These are phyloP conservation scores for Alcis repandata DNA, from an alignment of 2,888 invertebrate genomes.

Conservation along the genomic window DNA sequence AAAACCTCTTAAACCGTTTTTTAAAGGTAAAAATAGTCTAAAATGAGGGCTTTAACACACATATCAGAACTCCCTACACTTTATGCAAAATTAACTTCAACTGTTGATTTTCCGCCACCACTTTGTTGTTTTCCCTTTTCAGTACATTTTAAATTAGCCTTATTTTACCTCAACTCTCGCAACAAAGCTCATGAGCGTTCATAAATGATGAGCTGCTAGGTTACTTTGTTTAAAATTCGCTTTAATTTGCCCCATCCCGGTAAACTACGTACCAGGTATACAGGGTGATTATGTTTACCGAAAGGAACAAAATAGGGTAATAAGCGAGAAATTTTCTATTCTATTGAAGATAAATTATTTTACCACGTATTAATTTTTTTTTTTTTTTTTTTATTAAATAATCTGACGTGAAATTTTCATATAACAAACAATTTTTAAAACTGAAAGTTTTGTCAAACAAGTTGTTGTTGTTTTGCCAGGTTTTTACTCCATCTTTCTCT, in stretches of 20 bases:
- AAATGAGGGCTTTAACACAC: background rate
- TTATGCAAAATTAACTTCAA: slow-evolving; percentile 20
- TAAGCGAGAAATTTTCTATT: no score
- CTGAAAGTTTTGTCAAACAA: no score
- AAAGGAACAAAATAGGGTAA: no score
- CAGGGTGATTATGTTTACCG: background rate
- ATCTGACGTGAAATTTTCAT: no score
- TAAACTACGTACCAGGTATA: slow-evolving; percentile 17
- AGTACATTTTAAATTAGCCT: slow-evolving; percentile 41
- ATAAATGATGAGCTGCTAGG: slow-evolving; percentile 44
- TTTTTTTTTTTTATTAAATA: no score
- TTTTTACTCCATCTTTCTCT: no score
- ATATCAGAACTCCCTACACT: slow-evolving; percentile 8
- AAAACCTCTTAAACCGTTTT: background rate
- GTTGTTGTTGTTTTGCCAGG: no score
- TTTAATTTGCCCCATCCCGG: slow-evolving; percentile 42
- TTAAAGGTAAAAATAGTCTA: background rate
- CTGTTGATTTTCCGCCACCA: slow-evolving; percentile 24
- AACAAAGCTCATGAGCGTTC: slow-evolving; percentile 43
- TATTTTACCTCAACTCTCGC: slow-evolving; percentile 35
- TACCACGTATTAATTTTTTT: no score
- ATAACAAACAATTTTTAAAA: no score
- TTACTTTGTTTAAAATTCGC: slow-evolving; percentile 44
- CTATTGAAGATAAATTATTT: no score
- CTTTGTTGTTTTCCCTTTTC: slow-evolving; percentile 29